Base-by-base conservation (phyloP, 1,140 invertebrate genomes). In the Caerostris darwini region DNA sequence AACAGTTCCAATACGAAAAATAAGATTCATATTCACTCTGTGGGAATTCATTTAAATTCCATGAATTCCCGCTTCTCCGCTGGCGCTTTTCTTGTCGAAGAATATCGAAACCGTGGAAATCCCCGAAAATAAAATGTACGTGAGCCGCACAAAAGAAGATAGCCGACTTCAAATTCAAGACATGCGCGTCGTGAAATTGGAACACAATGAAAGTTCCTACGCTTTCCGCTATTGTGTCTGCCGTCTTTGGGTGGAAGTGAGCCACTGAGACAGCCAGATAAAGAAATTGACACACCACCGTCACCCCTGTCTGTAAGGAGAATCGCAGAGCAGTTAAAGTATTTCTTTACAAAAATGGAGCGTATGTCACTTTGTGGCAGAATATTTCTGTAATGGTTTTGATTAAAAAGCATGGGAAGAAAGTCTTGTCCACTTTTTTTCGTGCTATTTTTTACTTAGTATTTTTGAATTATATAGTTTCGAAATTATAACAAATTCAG, bases 81-180 rank as follows among this genome's bases (percentile, higher is more conserved):
- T 34, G 50, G 34, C 34, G 34, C 34, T 34, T 34, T 34, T 34
- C 34, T 34, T 34, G 34, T 34, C 34, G 34, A 34, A 34, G 34
- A 34, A 34, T 34, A 34, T 34, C 34, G 2, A 34, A 67, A n/a
- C 64, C 64, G 12, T n/a, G 64, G n/a, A 67, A 85, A 85, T 59
- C 56, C 83, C 83, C 19, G 7, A 67, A 71, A 56, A 90, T 56
- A 71, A 90, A 90, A 90, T 14, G 88, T 53, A 90, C 88, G 64
- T 90, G 64, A 61, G 53, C 61, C 19, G n/a, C 50, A 71, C 88
- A 71, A 90, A 69, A 57, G 56, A 90, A 17, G n/a, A 57, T 10
- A n/a, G 14, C 61, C 17, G 50, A 10, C 64, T 90, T 90, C 88
- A 90, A 71, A 90, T 90, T 71, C 88, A 90, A 77, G 59, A 90